Base-by-base conservation (phyloP, 2,797 vertebrate genomes). In the Bradypodion pumilum region DNA sequence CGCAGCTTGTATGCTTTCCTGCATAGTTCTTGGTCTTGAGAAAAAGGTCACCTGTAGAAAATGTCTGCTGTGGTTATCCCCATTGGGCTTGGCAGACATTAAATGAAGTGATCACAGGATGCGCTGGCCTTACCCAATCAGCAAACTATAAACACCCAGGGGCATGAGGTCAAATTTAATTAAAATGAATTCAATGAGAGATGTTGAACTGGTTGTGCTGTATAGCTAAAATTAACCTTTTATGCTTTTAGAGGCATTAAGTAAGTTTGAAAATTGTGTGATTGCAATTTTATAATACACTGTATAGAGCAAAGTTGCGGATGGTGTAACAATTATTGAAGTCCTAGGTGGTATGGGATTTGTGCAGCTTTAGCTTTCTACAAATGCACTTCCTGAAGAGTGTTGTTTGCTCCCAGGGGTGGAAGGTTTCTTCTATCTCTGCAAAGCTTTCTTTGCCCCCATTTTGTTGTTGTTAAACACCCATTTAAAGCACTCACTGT, bases 101-200 rank as follows among this genome's bases (percentile, higher is more conserved):
- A 74, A 74, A 15, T 44, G 3, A 46, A 65, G 80, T 4, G 2
- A 23, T 5, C 1, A 23, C 42, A 13, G 59, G 82, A 37, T 84
- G 42, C 74, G 19, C 69, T 23, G 37, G 35, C 60, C 27, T 73
- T 65, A 74, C 78, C 49, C 27, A 82, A 77, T 73, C 35, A 89
- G 3, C 10, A 66, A 66, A 7, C 21, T 78, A 60, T 69, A 7
- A 75, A 69, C 69, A 4, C 15, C 1, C 37, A 0, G 0, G 0
- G 78, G 2, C 10, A 70, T 5, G 9, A 56, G 49, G 8, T 62
- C 81, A 52, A 63, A 27, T 5, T 35, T 60, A 78, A 74, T 73
- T 86, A 66, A 72, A 74, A 66, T 40, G 10, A 3, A 60, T 10
- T 1, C 3, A 1, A 2, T n/a, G 21, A 44, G 12, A 69, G 72